Evolutionary conservation across 2,797 vertebrate genomes (phyloP).

Genomic region (Brachyrhaphis roseni): DNA sequence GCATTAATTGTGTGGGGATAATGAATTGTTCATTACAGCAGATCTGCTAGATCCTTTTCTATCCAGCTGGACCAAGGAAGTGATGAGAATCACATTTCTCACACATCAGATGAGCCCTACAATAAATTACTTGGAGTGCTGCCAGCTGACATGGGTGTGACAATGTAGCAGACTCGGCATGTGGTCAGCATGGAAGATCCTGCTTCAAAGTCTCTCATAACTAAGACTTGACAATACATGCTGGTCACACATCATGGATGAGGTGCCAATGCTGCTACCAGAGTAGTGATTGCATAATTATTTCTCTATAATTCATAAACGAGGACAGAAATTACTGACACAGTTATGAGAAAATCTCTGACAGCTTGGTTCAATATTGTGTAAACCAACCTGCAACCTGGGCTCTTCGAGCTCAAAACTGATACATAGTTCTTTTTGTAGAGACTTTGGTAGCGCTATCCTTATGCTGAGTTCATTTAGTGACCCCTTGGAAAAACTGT

Average conservation of each 20-base stretch:
- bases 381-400: neutral
- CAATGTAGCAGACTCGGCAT: neutral
- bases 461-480: slow-evolving; percentile 9
- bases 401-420: neutral
- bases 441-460: neutral
- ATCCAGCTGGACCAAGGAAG: neutral
- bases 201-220: neutral
- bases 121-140: neutral
- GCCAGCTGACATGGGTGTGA: neutral
- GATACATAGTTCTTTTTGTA: neutral
- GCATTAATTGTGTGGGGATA: neutral
- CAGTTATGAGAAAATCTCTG: neutral
- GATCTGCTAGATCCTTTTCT: neutral
- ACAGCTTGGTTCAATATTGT: neutral
- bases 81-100: neutral
- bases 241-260: neutral
- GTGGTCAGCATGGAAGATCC: neutral
- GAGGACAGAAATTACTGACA: too few relatives aligned
- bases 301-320: neutral
- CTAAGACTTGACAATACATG: neutral
- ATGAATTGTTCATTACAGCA: neutral
- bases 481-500: slow-evolving; percentile 24
- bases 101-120: neutral
- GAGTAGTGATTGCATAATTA: neutral
- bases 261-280: neutral